These are phyloP conservation scores for Tenthredo distinguenda DNA, from an alignment of 2,888 invertebrate genomes.

Conservation along the genomic window DNA sequence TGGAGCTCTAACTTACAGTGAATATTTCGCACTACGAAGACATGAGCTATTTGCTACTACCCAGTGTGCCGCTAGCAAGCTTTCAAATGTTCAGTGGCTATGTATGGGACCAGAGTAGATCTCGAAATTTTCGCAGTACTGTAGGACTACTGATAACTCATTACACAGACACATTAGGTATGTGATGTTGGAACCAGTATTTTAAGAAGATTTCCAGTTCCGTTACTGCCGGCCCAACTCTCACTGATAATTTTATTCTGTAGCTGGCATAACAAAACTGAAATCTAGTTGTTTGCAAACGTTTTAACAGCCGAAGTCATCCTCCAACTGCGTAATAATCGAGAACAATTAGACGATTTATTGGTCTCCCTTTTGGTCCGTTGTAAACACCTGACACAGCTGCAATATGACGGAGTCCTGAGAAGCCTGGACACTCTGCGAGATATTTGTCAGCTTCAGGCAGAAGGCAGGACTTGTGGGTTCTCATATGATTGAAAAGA, in stretches of 20 bases:
- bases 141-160: constrained; percentile 75
- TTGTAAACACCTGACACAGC: constrained; percentile 75
- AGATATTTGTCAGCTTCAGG: constrained; percentile 74
- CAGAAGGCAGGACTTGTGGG: constrained; percentile 72
- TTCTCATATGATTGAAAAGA: constrained; percentile 13
- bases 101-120: constrained; percentile 78
- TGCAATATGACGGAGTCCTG: constrained; percentile 79
- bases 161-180: constrained; percentile 78
- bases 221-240: not conserved
- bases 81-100: constrained; percentile 78
- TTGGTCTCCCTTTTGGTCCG: constrained; percentile 75
- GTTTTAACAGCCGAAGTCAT: constrained; percentile 75
- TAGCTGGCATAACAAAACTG: not conserved
- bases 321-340: constrained; percentile 78
- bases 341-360: constrained; percentile 78
- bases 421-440: constrained; percentile 76
- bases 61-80: constrained; percentile 77
- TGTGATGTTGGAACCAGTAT: not conserved
- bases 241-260: not conserved
- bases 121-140: constrained; percentile 77
- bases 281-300: not conserved
- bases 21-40: constrained; percentile 79
- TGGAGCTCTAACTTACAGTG: constrained; percentile 65
- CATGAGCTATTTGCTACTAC: constrained; percentile 76
- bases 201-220: not conserved